Percentiles rank a stretch among this genome's conserved stretches.
Conservation (phyloP, 53 echinoderm and acorn worm species). For the Glandiceps talaboti region DNA sequence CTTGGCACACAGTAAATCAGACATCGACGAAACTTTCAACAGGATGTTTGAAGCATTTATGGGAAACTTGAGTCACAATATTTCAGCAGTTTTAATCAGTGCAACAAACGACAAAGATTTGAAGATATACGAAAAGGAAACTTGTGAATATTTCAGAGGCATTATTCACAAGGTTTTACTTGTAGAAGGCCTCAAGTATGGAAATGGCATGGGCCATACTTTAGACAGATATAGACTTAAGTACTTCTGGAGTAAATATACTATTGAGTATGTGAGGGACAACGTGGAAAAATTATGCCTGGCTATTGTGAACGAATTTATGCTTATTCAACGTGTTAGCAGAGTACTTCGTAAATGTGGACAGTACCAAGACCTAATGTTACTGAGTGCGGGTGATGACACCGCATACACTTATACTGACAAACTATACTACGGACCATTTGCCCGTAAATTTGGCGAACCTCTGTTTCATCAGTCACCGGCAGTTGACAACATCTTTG, state of each 20-base stretch:
- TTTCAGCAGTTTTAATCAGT: neutral
- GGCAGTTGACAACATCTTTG: neutral
- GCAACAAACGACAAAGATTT: neutral
- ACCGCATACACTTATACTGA: neutral
- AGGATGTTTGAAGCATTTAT: neutral
- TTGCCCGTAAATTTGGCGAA: neutral
- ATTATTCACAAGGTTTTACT: neutral
- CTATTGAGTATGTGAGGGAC: neutral
- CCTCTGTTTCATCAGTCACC: neutral
- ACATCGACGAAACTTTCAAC: neutral
- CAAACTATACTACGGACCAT: neutral
- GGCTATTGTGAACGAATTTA: neutral
- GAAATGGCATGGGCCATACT: neutral
- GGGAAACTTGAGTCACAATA: neutral
- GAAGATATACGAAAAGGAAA: neutral
- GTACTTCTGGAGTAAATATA: neutral
- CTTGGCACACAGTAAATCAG: neutral
- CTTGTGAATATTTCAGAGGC: neutral
- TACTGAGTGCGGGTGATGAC: neutral
- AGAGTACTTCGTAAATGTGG: neutral
- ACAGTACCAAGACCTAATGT: neutral
- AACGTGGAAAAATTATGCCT: neutral
- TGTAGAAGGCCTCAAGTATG: neutral
- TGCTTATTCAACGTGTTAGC: neutral
- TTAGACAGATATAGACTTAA: neutral